phyloP scores from a whole-genome alignment of 2,113 vertebrate genomes.

The Sander lucioperca region DNA sequence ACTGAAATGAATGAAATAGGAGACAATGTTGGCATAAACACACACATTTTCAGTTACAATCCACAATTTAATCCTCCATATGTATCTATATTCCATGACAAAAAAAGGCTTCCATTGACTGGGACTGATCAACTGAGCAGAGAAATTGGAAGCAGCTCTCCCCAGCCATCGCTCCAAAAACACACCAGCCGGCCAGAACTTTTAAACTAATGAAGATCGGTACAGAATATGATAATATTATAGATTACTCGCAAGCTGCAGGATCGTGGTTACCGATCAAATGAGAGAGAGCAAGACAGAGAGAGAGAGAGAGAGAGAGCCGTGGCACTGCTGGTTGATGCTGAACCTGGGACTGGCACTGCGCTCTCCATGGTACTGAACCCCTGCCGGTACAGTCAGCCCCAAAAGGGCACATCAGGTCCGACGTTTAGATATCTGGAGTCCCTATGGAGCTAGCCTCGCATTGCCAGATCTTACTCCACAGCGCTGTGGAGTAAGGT shows the following conservation, averaged over 20 bases:
- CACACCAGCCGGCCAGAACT: background rate
- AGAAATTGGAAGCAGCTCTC: background rate
- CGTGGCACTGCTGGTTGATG: background rate
- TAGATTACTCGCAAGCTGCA: too few relatives aligned
- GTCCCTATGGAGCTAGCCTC: background rate
- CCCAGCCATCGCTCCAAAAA: background rate
- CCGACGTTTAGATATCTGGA: background rate
- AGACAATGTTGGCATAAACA: background rate
- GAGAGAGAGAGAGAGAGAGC: too few relatives aligned
- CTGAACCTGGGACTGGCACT: background rate
- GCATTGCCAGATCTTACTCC: too few relatives aligned
- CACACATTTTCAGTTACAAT: background rate
- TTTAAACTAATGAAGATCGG: background rate
- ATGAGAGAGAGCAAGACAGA: background rate
- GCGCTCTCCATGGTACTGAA: constrained; percentile 20
- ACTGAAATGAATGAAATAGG: background rate
- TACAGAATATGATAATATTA: too few relatives aligned
- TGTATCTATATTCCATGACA: background rate
- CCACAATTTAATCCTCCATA: background rate
- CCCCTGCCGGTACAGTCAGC: background rate
- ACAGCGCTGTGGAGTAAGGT: too few relatives aligned
- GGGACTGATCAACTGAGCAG: background rate
- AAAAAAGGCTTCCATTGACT: too few relatives aligned
- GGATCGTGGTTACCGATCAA: background rate
- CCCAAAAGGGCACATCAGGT: background rate